These are phyloP conservation scores for Amyelois transitella DNA, from an alignment of 1,140 invertebrate species.

Conservation along the genomic window DNA sequence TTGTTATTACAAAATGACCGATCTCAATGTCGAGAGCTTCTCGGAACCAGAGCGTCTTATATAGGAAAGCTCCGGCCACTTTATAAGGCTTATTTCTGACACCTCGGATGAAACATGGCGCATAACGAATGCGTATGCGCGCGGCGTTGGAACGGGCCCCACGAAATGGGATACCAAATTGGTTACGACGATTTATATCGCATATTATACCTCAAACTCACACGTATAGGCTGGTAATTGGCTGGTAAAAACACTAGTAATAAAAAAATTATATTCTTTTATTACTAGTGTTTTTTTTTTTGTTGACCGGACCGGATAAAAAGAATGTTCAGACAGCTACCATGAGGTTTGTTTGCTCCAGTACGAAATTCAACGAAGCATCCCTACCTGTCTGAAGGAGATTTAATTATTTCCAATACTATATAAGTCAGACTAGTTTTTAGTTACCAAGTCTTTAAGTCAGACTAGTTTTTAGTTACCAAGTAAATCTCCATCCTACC, in stretches of 20 bases:
- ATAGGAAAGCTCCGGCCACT: constrained; percentile 50
- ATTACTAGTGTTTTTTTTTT: too few relatives aligned
- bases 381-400: too few relatives aligned
- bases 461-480: too few relatives aligned
- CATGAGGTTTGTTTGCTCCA: too few relatives aligned
- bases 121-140: constrained; percentile 41
- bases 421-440: too few relatives aligned
- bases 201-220: constrained; percentile 4
- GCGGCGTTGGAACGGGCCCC: constrained; percentile 22
- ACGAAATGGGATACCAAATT: constrained; percentile 40
- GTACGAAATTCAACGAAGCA: too few relatives aligned
- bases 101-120: constrained; percentile 59
- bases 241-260: too few relatives aligned
- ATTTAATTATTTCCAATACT: too few relatives aligned
- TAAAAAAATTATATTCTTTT: not conserved
- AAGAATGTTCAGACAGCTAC: too few relatives aligned
- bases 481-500: too few relatives aligned
- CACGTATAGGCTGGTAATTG: constrained; percentile 1
- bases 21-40: constrained; percentile 68
- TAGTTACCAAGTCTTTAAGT: too few relatives aligned
- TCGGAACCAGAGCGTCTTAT: constrained; percentile 39
- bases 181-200: constrained; percentile 34
- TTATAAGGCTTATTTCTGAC: constrained; percentile 64
- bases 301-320: too few relatives aligned
- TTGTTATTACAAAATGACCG: constrained; percentile 68